Evolutionary conservation across 2,113 vertebrate species (phyloP).

Genomic region (Oreochromis spilurus): DNA sequence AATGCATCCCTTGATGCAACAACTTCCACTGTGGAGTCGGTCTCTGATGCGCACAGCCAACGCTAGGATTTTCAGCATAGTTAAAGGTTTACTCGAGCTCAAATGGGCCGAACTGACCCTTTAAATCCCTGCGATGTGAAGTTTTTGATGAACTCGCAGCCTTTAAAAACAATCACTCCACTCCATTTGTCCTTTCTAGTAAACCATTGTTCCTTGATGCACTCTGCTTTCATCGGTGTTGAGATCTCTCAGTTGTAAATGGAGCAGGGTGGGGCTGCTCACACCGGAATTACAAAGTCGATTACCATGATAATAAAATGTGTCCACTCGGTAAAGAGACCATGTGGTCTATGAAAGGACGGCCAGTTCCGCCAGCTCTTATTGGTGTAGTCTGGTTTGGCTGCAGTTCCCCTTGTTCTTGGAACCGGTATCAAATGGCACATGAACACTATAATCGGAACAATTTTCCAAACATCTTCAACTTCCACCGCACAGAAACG

Average conservation of each 20-base stretch:
- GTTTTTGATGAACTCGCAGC: neutral
- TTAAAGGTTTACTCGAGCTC: neutral
- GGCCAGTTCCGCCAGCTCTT: slow-evolving; percentile 84
- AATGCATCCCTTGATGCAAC: neutral
- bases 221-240: slow-evolving; percentile 23
- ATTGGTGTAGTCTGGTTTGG: slow-evolving; percentile 84
- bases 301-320: slow-evolving; percentile 86
- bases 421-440: slow-evolving; percentile 81
- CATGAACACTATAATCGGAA: slow-evolving; percentile 80
- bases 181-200: neutral
- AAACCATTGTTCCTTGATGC: slow-evolving; percentile 20
- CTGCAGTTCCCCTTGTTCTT: slow-evolving; percentile 82
- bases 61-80: neutral
- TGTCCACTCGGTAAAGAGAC: slow-evolving; percentile 79
- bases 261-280: slow-evolving; percentile 46
- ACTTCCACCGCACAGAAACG: slow-evolving; percentile 74
- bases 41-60: slow-evolving; percentile 42
- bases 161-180: neutral
- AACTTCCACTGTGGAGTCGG: neutral
- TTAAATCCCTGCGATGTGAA: neutral
- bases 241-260: slow-evolving; percentile 31
- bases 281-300: slow-evolving; percentile 74
- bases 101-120: neutral
- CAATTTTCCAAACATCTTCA: slow-evolving; percentile 79
- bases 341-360: slow-evolving; percentile 87